phyloP scores from a whole-genome alignment of 1,140 invertebrate species.

The Hypsibius dujardini region DNA sequence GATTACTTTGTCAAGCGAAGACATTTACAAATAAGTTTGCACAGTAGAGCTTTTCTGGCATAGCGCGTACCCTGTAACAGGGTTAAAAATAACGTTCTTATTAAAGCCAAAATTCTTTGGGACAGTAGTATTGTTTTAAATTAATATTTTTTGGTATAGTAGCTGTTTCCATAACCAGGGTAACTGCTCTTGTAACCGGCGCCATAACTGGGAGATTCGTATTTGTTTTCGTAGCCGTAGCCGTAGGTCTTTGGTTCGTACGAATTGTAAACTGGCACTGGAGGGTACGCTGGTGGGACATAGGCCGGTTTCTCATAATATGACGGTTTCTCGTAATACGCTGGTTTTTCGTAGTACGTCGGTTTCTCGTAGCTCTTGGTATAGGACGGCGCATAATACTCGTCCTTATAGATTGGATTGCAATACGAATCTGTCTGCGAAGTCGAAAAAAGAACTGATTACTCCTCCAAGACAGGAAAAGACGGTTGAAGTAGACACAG shows the following conservation, averaged over 20 bases:
- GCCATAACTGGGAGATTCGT: not conserved
- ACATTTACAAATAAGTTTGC: not conserved
- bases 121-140: not conserved
- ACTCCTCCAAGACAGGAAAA: not conserved
- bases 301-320: slow-evolving; percentile 6
- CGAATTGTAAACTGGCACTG: too few species aligned
- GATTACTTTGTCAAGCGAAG: not conserved
- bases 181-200: slow-evolving; percentile 1
- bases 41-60: not conserved
- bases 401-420: slow-evolving; percentile 9
- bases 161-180: not conserved
- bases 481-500: not conserved
- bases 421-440: not conserved
- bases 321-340: slow-evolving; percentile 1
- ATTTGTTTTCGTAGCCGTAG: too few species aligned
- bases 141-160: slow-evolving; percentile 10
- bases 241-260: not conserved
- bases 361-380: not conserved
- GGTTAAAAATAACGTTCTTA: not conserved
- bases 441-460: not conserved
- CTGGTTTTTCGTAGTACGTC: slow-evolving; percentile 9
- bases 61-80: not conserved
- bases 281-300: not conserved
- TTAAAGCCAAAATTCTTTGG: not conserved
- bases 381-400: not conserved